Percentiles rank a stretch among this genome's conserved stretches.
phyloP scores from a whole-genome alignment of 2,797 vertebrate genomes.

The Ptychadena robeensis region DNA sequence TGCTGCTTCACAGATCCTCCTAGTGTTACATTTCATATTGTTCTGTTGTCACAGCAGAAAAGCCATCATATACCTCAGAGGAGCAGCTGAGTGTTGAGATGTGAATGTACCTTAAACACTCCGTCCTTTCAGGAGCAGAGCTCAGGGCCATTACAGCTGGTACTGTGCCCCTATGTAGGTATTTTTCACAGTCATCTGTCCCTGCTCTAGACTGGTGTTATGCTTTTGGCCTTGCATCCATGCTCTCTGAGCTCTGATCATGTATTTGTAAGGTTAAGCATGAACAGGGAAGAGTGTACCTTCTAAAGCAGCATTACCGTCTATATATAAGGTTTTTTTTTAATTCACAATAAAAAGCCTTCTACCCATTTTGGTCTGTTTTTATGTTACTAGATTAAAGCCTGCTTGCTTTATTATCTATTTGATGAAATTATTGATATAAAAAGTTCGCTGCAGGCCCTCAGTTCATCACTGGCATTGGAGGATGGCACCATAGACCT shows the following conservation, averaged over 20 bases:
- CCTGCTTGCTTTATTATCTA: too few species aligned
- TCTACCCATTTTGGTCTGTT: slow-evolving; percentile 35
- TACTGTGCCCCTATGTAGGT: slow-evolving; percentile 30
- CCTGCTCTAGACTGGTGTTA: slow-evolving; percentile 25
- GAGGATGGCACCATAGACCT: too few species aligned
- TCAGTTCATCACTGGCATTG: too few species aligned
- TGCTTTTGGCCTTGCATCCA: slow-evolving; percentile 4
- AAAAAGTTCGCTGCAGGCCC: too few species aligned
- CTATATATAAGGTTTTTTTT: slow-evolving; percentile 17
- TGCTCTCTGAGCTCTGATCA: slow-evolving; percentile 34
- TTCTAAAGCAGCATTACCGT: slow-evolving; percentile 34
- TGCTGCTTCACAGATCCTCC: slow-evolving; percentile 37
- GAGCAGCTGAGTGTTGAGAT: slow-evolving; percentile 22
- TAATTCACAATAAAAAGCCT: slow-evolving; percentile 54
- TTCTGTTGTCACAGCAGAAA: slow-evolving; percentile 62
- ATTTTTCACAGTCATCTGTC: slow-evolving; percentile 33
- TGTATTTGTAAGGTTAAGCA: slow-evolving; percentile 29
- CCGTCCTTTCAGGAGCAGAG: slow-evolving; percentile 21
- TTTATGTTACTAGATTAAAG: background rate
- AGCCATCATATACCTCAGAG: slow-evolving; percentile 63
- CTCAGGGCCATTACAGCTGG: slow-evolving; percentile 35
- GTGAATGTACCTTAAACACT: slow-evolving; percentile 57
- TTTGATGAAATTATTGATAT: too few species aligned
- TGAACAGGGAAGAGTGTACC: slow-evolving; percentile 28
- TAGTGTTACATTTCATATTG: slow-evolving; percentile 58